Evolutionary conservation across 2,797 vertebrate genomes (phyloP), one percentile per base, ranked within the genome.

Genomic region (Sebastes baramenuke): DNA sequence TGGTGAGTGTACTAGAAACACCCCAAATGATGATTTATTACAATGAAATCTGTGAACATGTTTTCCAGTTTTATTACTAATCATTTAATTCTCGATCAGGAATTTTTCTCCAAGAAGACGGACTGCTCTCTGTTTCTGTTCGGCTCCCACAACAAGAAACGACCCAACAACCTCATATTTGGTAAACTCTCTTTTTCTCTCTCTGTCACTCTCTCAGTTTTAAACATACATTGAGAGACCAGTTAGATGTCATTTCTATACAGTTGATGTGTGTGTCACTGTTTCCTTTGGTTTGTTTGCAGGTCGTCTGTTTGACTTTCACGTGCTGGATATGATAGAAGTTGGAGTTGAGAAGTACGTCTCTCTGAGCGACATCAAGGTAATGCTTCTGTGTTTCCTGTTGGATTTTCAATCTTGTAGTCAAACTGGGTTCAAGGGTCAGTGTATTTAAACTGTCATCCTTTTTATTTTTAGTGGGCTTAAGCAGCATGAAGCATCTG

Each of bases 231-330:
- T 8, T 13, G 1, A 74, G 18, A 65, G 11, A n/a, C n/a, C 60
- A 54, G 46, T n/a, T 36, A 8, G 16, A 29, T 66, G n/a, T 49
- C 0, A 7, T 49, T 29, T n/a, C 9, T 20, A 11, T 12, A 13
- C 18, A n/a, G 5, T 14, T 22, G 49, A 56, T 29, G 9, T 25
- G 4, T 16, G 14, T 38, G 54, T 81, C 3, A 62, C 16, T 30
- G 18, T 54, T 25, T 69, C 2, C 10, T 64, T 32, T 73, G 34
- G 5, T 65, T 25, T 69, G 2, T 24, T 87, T 65, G n/a, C 90
- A 99, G 98, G 98, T 74, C 97, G 98, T 38, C 95, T 99, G 94
- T 99, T 98, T 95, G 98, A 99, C 93, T 98, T 97, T 87, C 98
- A 98, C 0, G 95, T 99, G 32, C 94, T 99, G 4, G 98, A 99